These are phyloP conservation scores for Setipinna tenuifilis DNA, from an alignment of 2,797 vertebrate genomes.

Conservation along the genomic window DNA sequence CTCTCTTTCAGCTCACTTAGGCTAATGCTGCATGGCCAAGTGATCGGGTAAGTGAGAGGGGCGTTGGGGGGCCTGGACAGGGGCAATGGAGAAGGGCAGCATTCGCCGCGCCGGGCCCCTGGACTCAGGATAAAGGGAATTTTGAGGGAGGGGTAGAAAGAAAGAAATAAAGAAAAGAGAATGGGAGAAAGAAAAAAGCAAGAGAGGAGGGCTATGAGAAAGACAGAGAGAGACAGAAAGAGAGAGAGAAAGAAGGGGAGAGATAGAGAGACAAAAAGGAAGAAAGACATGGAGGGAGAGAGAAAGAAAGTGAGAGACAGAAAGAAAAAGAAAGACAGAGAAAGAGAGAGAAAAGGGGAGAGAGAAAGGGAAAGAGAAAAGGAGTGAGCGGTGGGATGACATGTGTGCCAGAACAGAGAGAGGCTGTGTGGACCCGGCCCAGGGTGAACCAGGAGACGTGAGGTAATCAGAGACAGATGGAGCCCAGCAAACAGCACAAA, in stretches of 20 bases:
- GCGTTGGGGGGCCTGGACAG: too few species aligned
- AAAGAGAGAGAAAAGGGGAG: not conserved
- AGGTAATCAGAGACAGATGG: constrained; percentile 56
- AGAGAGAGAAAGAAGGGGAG: constrained; percentile 60
- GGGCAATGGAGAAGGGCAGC: too few species aligned
- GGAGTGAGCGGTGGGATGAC: constrained; percentile 70
- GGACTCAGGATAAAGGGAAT: too few species aligned
- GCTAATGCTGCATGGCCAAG: constrained; percentile 73
- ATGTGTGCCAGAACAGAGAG: constrained; percentile 47
- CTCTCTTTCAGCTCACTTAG: constrained; percentile 57
- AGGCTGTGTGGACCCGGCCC: constrained; percentile 43
- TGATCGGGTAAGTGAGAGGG: constrained; percentile 59
- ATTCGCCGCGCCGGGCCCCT: too few species aligned
- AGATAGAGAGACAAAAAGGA: constrained; percentile 55
- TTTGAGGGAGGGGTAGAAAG: constrained; percentile 38
- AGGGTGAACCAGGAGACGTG: not conserved
- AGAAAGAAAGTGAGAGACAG: not conserved
- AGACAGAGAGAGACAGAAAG: constrained; percentile 62
- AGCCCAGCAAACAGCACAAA: not conserved
- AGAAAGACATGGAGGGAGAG: not conserved
- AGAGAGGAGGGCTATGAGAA: too few species aligned
- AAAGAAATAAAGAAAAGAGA: not conserved
- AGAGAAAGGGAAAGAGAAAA: constrained; percentile 52
- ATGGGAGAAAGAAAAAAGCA: constrained; percentile 31
- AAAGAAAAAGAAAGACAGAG: not conserved